Percentiles rank a stretch among this genome's conserved stretches.
These are phyloP conservation scores for Zaprionus taronus DNA, from an alignment of 1,140 invertebrate species.

Conservation along the genomic window DNA sequence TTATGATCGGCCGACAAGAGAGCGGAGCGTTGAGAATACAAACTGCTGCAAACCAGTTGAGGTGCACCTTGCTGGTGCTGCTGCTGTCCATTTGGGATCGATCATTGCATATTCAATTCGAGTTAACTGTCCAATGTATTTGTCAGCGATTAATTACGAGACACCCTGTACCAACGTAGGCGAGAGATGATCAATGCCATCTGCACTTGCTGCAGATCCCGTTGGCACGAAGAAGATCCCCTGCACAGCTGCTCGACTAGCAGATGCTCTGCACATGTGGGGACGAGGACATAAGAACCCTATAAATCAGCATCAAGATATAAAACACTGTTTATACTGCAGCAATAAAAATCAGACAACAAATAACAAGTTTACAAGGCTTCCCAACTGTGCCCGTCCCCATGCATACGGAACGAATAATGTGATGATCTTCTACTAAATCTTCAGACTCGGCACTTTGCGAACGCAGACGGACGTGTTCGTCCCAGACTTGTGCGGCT, in stretches of 20 bases:
- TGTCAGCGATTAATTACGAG: conserved; percentile 29
- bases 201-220: background rate
- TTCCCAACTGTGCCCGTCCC: background rate
- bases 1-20: conserved; percentile 13
- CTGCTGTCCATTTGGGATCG: conserved; percentile 9
- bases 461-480: background rate
- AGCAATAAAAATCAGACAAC: conserved; percentile 14
- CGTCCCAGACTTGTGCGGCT: conserved; percentile 18
- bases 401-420: conserved; percentile 4
- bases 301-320: conserved; percentile 12
- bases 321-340: conserved; percentile 10
- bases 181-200: background rate
- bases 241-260: background rate
- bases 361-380: conserved; percentile 14
- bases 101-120: conserved; percentile 21
- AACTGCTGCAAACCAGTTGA: conserved; percentile 22
- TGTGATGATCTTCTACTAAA: conserved; percentile 16
- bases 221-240: background rate
- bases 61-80: background rate
- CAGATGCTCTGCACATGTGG: conserved; percentile 1
- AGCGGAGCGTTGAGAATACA: background rate
- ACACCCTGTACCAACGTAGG: conserved; percentile 1
- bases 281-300: background rate
- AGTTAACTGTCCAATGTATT: conserved; percentile 11
- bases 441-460: conserved; percentile 12